Conservation (phyloP, 2,888 invertebrate genomes). For the Heterodera filipjevi region DNA sequence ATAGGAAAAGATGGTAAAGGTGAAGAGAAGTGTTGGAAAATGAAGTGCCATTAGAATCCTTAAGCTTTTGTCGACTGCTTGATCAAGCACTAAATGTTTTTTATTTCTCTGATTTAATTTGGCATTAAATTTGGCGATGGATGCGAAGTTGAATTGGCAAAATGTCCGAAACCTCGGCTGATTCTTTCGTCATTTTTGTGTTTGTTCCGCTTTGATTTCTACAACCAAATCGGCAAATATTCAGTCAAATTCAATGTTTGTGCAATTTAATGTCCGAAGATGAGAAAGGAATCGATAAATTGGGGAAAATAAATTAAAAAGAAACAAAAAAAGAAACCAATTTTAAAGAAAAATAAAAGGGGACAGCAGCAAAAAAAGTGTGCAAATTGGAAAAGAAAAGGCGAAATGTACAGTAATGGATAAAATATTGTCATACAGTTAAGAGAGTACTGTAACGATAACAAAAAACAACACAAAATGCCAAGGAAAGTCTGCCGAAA, state of each 20-base stretch:
- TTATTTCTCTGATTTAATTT: neutral
- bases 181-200: neutral
- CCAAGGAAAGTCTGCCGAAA: too few species aligned
- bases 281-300: neutral
- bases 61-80: neutral
- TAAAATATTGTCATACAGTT: too few species aligned
- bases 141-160: too few species aligned
- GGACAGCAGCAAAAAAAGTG: neutral
- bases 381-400: too few species aligned
- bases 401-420: too few species aligned
- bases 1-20: neutral
- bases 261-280: neutral
- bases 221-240: slow-evolving; percentile 3
- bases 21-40: neutral
- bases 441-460: too few species aligned
- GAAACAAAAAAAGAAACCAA: neutral
- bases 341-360: neutral
- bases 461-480: too few species aligned
- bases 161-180: too few species aligned
- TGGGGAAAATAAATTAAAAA: neutral
- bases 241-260: neutral
- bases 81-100: too few species aligned
- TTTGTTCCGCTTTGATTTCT: neutral
- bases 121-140: too few species aligned
- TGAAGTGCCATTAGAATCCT: neutral